Percentiles rank a stretch among this genome's conserved stretches.
Evolutionary conservation across 1,140 invertebrate genomes (phyloP).

Genomic region (Ganaspis sp.): DNA sequence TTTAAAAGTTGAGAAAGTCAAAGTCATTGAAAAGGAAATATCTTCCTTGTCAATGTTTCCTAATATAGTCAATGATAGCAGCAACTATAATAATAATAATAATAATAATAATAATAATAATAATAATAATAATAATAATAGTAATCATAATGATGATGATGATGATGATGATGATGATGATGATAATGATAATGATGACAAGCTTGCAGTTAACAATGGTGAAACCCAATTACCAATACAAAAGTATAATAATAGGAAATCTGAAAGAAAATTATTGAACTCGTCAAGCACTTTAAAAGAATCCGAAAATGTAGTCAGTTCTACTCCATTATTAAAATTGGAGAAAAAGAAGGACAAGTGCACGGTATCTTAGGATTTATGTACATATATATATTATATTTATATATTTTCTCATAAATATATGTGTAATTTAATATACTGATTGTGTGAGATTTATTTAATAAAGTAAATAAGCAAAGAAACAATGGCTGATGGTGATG

Average conservation of each 20-base stretch:
- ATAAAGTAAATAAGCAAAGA: conserved; percentile 66
- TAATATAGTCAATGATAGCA: no score
- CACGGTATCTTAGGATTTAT: conserved; percentile 63
- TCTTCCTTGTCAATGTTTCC: conserved; percentile 1
- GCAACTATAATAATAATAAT: no score
- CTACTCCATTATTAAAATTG: conserved; percentile 48
- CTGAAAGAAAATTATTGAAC: conserved; percentile 28
- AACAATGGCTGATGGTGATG: conserved; percentile 72
- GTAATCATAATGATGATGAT: no score
- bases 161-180: no score
- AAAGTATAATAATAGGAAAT: conserved; percentile 27
- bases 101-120: no score
- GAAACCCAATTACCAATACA: no score
- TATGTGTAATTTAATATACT: conserved; percentile 35
- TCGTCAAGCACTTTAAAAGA: conserved; percentile 28
- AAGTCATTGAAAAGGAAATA: conserved; percentile 50
- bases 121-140: no score
- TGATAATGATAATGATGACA: no score
- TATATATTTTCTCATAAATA: conserved; percentile 30
- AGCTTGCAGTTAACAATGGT: no score
- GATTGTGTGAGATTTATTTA: conserved; percentile 70
- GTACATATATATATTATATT: conserved; percentile 26
- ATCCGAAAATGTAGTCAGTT: conserved; percentile 24
- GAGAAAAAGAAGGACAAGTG: conserved; percentile 71
- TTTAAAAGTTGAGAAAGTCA: conserved; percentile 47